These are phyloP conservation scores for Glomeris marginata DNA, from an alignment of 2,888 invertebrate species.

Conservation along the genomic window DNA sequence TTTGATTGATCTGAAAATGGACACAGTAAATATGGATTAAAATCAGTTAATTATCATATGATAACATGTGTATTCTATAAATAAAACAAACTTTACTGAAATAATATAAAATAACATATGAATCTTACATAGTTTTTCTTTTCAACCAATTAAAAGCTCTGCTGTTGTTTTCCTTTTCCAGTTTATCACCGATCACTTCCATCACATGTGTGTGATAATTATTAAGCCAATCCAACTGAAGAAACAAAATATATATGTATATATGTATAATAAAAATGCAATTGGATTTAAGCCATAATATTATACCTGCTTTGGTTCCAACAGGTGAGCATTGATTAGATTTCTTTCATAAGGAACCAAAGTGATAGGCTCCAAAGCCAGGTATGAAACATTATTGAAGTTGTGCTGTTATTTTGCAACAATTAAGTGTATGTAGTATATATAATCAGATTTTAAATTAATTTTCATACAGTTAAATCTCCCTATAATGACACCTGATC, in stretches of 20 bases:
- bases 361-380: constrained; percentile 59
- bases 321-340: constrained; percentile 55
- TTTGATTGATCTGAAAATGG: too few relatives aligned
- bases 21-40: too few relatives aligned
- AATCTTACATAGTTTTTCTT: constrained; percentile 37
- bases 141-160: constrained; percentile 34
- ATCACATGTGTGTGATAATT: constrained; percentile 46
- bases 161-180: too few relatives aligned
- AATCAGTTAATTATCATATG: too few relatives aligned
- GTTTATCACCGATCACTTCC: not conserved
- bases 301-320: constrained; percentile 62
- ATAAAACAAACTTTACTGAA: too few relatives aligned
- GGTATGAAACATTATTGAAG: constrained; percentile 26
- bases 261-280: not conserved
- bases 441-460: too few relatives aligned
- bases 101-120: too few relatives aligned
- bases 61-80: too few relatives aligned
- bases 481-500: too few relatives aligned
- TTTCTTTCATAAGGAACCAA: constrained; percentile 77
- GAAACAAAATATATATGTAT: constrained; percentile 14
- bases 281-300: not conserved
- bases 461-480: too few relatives aligned
- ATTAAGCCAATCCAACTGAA: constrained; percentile 62
- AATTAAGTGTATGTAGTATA: too few relatives aligned
- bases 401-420: constrained; percentile 22